Evolutionary conservation across 2,888 invertebrate species (phyloP).

Genomic region (Coleophora flavipennella): DNA sequence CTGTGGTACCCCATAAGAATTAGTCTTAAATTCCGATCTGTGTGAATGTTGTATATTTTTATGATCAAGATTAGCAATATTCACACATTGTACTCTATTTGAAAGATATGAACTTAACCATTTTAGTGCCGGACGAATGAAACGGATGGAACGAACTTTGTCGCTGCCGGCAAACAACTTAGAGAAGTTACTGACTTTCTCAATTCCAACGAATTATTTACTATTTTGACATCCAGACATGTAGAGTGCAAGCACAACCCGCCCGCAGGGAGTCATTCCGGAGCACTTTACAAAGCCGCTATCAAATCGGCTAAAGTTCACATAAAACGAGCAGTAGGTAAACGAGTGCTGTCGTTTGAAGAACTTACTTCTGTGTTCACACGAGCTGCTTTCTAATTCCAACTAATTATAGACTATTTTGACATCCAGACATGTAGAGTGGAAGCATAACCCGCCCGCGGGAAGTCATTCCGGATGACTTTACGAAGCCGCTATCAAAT

Average conservation of each 20-base stretch:
- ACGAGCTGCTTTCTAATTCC: conserved; percentile 2
- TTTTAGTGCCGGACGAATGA: too few relatives aligned
- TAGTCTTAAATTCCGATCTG: too few relatives aligned
- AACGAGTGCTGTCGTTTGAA: conserved; percentile 10
- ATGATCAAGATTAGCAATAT: too few relatives aligned
- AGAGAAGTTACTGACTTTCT: neutral
- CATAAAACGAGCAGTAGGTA: conserved; percentile 7
- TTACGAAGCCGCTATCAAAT: conserved; percentile 13
- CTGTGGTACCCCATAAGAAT: too few relatives aligned
- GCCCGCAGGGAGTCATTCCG: conserved; percentile 7
- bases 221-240: too few relatives aligned
- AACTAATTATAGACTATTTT: too few relatives aligned
- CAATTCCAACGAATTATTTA: neutral
- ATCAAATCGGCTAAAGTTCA: conserved; percentile 14
- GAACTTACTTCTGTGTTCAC: conserved; percentile 12
- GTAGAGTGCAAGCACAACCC: conserved; percentile 7
- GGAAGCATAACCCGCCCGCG: conserved; percentile 8
- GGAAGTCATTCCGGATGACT: conserved; percentile 12
- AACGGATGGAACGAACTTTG: conserved; percentile 14
- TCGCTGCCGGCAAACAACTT: conserved; percentile 8
- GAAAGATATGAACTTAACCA: too few relatives aligned
- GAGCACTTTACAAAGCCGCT: conserved; percentile 13
- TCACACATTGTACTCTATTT: too few relatives aligned
- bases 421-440: too few relatives aligned
- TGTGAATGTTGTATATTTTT: too few relatives aligned